phyloP scores from a whole-genome alignment of 2,797 vertebrate genomes.

The Uromys caudimaculatus region DNA sequence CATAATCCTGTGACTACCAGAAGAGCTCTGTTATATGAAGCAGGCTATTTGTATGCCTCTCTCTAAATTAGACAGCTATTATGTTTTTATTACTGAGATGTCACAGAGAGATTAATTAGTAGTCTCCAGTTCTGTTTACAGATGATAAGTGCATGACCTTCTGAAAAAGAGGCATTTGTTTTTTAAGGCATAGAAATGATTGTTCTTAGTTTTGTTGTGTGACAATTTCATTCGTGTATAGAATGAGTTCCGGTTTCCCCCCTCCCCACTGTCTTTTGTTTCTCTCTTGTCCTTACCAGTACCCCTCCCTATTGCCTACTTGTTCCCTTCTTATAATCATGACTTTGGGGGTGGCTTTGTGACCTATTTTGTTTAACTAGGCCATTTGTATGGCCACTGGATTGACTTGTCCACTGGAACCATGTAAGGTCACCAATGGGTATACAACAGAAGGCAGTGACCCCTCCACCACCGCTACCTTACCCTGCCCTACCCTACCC shows the following conservation, averaged over 20 bases:
- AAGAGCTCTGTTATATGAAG: slow-evolving; percentile 14
- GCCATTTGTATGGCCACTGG: neutral
- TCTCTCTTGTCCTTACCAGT: neutral
- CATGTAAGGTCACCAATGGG: neutral
- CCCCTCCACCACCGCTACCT: neutral
- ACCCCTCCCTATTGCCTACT: neutral
- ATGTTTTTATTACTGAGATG: slow-evolving; percentile 47
- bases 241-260: neutral
- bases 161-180: slow-evolving; percentile 23
- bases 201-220: neutral
- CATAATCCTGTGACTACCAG: neutral
- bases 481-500: too few relatives aligned
- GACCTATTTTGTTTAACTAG: neutral
- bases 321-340: neutral
- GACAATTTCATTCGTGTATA: neutral
- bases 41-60: slow-evolving; percentile 15
- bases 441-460: neutral
- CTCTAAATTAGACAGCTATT: slow-evolving; percentile 33
- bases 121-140: neutral
- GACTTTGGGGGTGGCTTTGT: neutral
- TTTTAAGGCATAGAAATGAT: slow-evolving; percentile 25
- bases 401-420: neutral
- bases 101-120: slow-evolving; percentile 49
- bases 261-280: too few relatives aligned
- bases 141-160: slow-evolving; percentile 39